Evolutionary conservation across 1,140 invertebrate species (phyloP), one percentile per base, ranked within the genome.

Genomic region (Drosophila subobscura): DNA sequence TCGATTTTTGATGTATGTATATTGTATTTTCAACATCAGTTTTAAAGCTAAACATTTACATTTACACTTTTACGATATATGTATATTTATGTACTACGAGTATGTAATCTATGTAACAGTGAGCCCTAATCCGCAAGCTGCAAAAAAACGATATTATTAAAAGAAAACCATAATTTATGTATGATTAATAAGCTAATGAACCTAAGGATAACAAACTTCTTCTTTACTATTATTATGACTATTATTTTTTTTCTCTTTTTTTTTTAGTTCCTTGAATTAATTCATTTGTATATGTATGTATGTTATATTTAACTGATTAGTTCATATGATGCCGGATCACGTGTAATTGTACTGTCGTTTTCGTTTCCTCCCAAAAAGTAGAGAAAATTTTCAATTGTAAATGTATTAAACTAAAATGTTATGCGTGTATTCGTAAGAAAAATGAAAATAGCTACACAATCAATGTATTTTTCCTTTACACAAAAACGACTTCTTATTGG

Each of bases 371-470:
- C 47, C 64, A 12, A 5, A 33, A 84, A 79, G 78, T 88, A 88
- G 81, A 78, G 74, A 52, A 65, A 83, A 86, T 86, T 86, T 86
- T 81, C 78, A 86, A 86, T 86, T 86, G 81, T 85, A 85, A 77
- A 86, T 86, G 81, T 85, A 85, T 85, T 84, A 84, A 86, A 86
- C 77, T 86, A 78, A 37, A 86, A 86, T 86, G 81, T 86, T 86
- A 86, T 86, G 76, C 74, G 78, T 86, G 75, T 86, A 86, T 72
- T 86, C 77, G 55, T 85, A 85, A 85, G 81, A 84, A 68, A 55
- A 74, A 75, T 59, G 66, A 68, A 68, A 77, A 77, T 86, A 77
- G 77, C 78, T 86, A 86, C 81, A 86, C 79, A 84, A 86, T 86
- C 84, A 86, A 86, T 86, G 81, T 86, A 86, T 81, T 86, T 86